Base-by-base conservation (phyloP, 23 tunicate species). In the Phallusia fumigata region DNA sequence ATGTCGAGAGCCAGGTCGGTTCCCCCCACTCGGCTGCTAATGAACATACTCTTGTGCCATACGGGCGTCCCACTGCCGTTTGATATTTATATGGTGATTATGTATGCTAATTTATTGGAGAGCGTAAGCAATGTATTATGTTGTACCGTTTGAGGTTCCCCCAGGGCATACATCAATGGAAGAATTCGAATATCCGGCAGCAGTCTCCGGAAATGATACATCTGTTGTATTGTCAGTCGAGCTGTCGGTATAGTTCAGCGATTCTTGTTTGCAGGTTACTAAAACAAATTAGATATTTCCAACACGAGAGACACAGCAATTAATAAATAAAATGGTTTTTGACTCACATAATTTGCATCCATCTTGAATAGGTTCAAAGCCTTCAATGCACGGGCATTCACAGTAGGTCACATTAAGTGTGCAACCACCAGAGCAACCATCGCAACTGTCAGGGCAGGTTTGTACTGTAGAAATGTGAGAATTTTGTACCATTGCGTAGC, bases 1-100 rank as follows among this genome's bases (percentile, higher is more conserved):
- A 90, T 15, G 89, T 80, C 21, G 95, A 81, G 24, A 90, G 52
- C 89, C 95, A 90, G 5, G 36, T 64, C 19, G 95, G 95, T 15
- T 53, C 64, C 33, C 18, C 50, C 95, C 95, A 90, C 13, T 30
- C 34, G 32, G 83, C 95, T 0, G 65, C 53, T 24, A 90, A 32
- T 3, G 74, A 40, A 78, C 95, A 90, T 21, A 31, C 0, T 77
- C 89, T 44, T 30, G 85, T 85, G 58, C 86, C 95, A 13, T 77
- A 85, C 0, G 89, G 86, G 18, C 18, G 32, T 0, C 86, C 86
- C 36, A 0, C 95, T 90, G 78, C 19, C 3, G 69, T 1, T 58
- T 58, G 69, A 58, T 58, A 3, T 58, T 58, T 24, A 58, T 58
- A 3, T 1, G 16, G 16, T 58, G 13, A 1, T 13, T 58, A 58